A percentile compares a stretch with the other conserved stretches of the same genome.
These are phyloP conservation scores for Ictalurus furcatus DNA, from an alignment of 2,113 vertebrate species.

Conservation along the genomic window DNA sequence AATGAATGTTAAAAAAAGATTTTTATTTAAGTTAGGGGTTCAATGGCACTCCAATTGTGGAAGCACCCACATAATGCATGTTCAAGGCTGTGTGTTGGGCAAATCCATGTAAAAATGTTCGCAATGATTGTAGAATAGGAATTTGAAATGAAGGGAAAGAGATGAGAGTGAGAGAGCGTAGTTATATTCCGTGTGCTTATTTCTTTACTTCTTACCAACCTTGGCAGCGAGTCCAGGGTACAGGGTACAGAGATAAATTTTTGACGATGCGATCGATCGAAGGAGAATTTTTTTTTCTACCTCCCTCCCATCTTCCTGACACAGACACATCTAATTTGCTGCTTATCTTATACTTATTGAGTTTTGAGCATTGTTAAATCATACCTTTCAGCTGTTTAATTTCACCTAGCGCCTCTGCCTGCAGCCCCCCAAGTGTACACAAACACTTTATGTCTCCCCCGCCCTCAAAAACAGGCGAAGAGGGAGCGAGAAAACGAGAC, in stretches of 20 bases:
- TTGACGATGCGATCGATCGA: constrained; percentile 86
- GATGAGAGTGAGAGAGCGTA: constrained; percentile 23
- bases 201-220: constrained; percentile 80
- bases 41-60: not conserved
- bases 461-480: constrained; percentile 37
- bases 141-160: not conserved
- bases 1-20: not conserved
- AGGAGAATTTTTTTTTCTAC: constrained; percentile 74
- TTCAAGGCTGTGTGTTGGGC: not conserved
- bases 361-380: constrained; percentile 93
- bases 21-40: not conserved
- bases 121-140: not conserved
- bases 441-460: constrained; percentile 65
- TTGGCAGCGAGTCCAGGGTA: constrained; percentile 80
- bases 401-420: constrained; percentile 77
- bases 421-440: constrained; percentile 77
- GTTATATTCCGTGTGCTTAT: constrained; percentile 73
- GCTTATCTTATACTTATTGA: constrained; percentile 91
- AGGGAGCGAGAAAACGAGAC: constrained; percentile 44
- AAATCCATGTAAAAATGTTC: constrained; percentile 9
- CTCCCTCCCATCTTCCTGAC: constrained; percentile 75
- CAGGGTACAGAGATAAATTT: constrained; percentile 86
- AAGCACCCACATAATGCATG: not conserved
- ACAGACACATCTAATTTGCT: constrained; percentile 89
- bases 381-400: constrained; percentile 94